These are phyloP conservation scores for Eriosoma lanigerum DNA, from an alignment of 1,140 invertebrate species.

Conservation along the genomic window DNA sequence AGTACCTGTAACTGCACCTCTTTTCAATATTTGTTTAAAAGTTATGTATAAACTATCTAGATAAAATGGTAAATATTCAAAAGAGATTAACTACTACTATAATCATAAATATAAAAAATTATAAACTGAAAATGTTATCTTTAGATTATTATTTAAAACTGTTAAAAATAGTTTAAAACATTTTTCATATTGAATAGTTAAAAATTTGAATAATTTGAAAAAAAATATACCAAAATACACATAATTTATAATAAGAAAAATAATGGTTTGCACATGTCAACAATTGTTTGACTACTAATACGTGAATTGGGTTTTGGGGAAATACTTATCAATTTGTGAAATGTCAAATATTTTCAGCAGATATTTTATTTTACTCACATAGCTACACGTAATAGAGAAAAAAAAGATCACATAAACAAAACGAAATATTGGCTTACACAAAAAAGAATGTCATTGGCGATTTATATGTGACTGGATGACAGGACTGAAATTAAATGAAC, in stretches of 20 bases:
- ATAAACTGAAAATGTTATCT: no score
- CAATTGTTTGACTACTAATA: neutral
- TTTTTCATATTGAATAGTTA: no score
- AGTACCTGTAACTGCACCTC: no score
- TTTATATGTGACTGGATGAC: neutral
- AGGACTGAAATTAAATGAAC: slow-evolving; percentile 4
- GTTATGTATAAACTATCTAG: no score
- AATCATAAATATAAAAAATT: no score
- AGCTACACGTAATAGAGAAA: neutral
- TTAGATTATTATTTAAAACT: no score
- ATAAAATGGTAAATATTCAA: no score
- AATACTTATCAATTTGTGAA: neutral
- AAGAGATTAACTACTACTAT: no score
- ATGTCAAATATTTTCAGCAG: neutral
- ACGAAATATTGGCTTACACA: neutral
- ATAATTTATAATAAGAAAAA: neutral
- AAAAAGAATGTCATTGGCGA: neutral
- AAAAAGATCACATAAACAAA: neutral
- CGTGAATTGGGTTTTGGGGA: neutral
- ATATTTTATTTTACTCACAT: neutral
- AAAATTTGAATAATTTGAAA: no score
- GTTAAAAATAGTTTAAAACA: no score
- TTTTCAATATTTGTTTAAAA: no score
- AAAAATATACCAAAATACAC: no score
- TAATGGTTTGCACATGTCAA: neutral